Conservation (phyloP, 2,797 vertebrate species). For the Tolypeutes matacus region DNA sequence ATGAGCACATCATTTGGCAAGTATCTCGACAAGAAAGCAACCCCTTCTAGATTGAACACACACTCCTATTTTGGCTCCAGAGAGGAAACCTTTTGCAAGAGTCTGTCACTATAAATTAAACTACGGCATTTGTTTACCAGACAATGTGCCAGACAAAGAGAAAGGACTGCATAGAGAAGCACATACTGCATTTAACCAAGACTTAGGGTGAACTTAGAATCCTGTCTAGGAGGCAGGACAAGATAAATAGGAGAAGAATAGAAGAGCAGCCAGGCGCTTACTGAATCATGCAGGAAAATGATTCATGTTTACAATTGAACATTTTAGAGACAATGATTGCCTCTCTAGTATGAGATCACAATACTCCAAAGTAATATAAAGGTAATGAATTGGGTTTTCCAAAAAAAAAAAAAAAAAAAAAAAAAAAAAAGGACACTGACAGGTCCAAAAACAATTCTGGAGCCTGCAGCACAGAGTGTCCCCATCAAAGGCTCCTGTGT, state of each 20-base stretch:
- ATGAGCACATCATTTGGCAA: slow-evolving; percentile 2
- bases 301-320: neutral
- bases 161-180: neutral
- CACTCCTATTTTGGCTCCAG: neutral
- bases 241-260: neutral
- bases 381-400: slow-evolving; percentile 26
- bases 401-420: neutral
- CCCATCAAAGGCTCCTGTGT: neutral
- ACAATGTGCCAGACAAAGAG: slow-evolving; percentile 20
- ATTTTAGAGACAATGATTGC: neutral
- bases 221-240: slow-evolving; percentile 6
- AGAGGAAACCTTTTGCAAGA: neutral
- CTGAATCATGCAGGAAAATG: neutral
- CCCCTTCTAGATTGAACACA: neutral
- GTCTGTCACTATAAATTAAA: neutral
- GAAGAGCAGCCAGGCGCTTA: neutral
- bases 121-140: slow-evolving; percentile 4
- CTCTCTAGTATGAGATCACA: slow-evolving; percentile 29
- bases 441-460: slow-evolving; percentile 1
- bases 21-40: neutral
- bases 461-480: neutral
- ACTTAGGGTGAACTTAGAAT: neutral
- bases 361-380: neutral
- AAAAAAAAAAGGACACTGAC: neutral
- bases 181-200: neutral